Conservation (phyloP, 2,888 invertebrate species). For the Rhyacophila evoluta region DNA sequence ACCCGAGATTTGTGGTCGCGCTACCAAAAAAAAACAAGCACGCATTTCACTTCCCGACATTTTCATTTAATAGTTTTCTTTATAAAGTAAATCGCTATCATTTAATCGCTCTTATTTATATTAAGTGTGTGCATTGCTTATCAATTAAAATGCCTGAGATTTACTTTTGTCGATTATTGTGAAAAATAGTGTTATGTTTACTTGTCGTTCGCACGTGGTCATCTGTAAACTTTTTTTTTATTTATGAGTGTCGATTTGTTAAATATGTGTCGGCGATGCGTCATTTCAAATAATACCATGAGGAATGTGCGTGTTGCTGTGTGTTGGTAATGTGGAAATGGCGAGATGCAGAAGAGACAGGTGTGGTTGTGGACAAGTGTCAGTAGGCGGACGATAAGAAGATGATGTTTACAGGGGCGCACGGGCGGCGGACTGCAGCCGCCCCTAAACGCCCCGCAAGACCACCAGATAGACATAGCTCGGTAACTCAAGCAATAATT, state of each 20-base stretch:
- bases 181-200: neutral
- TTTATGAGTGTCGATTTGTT: neutral
- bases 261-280: neutral
- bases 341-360: conserved; percentile 17
- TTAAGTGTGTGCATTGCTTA: neutral
- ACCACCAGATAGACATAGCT: conserved; percentile 55
- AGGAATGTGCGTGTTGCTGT: neutral
- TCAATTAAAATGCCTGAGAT: neutral
- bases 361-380: neutral
- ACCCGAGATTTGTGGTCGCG: neutral
- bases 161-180: neutral
- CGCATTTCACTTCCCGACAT: neutral
- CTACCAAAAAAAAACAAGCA: neutral
- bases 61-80: neutral
- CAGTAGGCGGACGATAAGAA: conserved; percentile 12
- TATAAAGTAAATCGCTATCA: neutral
- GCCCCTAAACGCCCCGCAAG: conserved; percentile 58
- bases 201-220: neutral
- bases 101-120: neutral
- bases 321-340: conserved; percentile 17
- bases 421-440: conserved; percentile 65
- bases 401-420: conserved; percentile 71
- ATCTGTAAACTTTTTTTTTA: neutral
- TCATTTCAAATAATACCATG: neutral
- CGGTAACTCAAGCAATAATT: conserved; percentile 38